A percentile compares a stretch with the other conserved stretches of the same genome.
Evolutionary conservation across 2,888 invertebrate species (phyloP).

Genomic region (Nymphalis c-album): DNA sequence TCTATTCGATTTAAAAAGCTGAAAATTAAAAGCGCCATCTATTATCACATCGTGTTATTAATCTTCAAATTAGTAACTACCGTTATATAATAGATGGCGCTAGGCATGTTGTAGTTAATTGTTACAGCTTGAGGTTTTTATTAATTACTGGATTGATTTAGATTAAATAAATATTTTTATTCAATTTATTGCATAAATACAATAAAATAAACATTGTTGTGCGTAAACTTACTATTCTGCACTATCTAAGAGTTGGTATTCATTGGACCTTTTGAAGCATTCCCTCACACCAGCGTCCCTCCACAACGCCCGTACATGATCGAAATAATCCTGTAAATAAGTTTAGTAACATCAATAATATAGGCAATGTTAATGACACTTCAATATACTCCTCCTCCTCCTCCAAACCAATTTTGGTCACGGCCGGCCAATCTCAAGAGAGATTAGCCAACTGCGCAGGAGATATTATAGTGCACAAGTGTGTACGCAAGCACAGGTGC

Average conservation of each 20-base stretch:
- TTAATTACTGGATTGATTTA: no score
- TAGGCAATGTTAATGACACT: no score
- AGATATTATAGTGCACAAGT: no score
- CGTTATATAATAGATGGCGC: neutral
- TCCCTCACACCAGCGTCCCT: slow-evolving; percentile 85
- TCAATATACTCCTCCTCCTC: no score
- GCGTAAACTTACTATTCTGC: slow-evolving; percentile 87
- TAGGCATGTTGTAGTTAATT: neutral
- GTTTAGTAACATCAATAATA: neutral
- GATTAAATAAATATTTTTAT: no score
- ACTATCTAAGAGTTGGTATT: slow-evolving; percentile 90
- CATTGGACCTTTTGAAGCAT: slow-evolving; percentile 86
- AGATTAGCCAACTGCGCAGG: no score
- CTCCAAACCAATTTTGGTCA: no score
- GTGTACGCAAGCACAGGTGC: no score
- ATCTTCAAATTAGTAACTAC: neutral
- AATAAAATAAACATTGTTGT: no score
- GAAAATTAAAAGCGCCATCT: slow-evolving; percentile 41
- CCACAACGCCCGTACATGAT: slow-evolving; percentile 85
- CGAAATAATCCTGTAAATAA: slow-evolving; percentile 85
- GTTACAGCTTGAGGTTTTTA: neutral
- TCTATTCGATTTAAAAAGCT: slow-evolving; percentile 89
- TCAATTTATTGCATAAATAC: no score
- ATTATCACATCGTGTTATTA: neutral
- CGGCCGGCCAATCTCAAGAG: no score